phyloP scores from a whole-genome alignment of 1,140 invertebrate genomes.

The Polypedilum pembai region DNA sequence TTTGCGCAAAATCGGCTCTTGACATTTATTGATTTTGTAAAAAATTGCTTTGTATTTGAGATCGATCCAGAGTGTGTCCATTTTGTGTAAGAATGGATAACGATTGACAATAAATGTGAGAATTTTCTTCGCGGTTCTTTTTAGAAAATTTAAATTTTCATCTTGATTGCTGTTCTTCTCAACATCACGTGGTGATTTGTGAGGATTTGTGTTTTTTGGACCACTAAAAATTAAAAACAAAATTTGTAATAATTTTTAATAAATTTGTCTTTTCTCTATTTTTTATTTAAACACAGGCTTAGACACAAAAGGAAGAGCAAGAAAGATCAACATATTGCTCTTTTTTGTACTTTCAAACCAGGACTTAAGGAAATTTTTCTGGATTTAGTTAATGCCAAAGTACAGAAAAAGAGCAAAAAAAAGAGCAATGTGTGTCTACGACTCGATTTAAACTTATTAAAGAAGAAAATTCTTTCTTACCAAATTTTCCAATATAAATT shows the following conservation, averaged over 20 bases:
- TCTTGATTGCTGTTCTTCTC: background rate
- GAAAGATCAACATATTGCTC: too few species aligned
- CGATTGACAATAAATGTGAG: background rate
- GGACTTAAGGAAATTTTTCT: too few species aligned
- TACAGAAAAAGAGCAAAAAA: too few species aligned
- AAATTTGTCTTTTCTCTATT: too few species aligned
- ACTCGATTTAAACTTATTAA: too few species aligned
- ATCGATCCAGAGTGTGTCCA: background rate
- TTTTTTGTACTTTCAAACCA: too few species aligned
- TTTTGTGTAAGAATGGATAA: background rate
- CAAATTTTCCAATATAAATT: slow-evolving; percentile 1
- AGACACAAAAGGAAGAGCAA: too few species aligned
- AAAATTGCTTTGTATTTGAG: background rate
- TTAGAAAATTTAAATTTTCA: background rate
- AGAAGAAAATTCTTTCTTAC: background rate
- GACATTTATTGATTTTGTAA: background rate
- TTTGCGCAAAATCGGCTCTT: background rate
- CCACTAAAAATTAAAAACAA: background rate
- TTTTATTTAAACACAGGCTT: too few species aligned
- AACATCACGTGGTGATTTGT: background rate
- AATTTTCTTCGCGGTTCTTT: background rate
- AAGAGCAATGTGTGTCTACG: too few species aligned
- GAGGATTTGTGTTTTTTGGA: background rate
- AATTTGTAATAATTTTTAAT: too few species aligned
- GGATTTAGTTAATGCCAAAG: too few species aligned